Conservation (phyloP, 92 coral and sea anemone genomes). For the Phenganax stokvisi region DNA sequence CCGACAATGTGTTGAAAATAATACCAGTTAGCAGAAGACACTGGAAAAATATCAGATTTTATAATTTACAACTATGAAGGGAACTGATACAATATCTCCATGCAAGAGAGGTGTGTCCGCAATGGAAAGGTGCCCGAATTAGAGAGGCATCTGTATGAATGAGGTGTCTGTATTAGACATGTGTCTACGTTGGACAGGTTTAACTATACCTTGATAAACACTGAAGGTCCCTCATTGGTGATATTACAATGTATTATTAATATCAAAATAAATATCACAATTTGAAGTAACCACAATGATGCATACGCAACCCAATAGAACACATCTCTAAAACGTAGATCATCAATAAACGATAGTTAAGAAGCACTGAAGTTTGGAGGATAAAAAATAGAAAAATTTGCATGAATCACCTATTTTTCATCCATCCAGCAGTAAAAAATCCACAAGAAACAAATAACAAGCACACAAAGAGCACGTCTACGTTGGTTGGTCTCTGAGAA, state of each 20-base stretch:
- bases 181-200: background rate
- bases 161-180: no score
- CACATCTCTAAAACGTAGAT: background rate
- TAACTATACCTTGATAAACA: constrained; percentile 21
- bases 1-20: background rate
- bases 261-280: constrained; percentile 7
- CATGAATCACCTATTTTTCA: background rate
- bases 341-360: background rate
- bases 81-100: no score
- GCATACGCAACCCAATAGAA: constrained; percentile 16
- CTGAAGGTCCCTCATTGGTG: constrained; percentile 19
- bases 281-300: constrained; percentile 11
- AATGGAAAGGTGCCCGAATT: no score
- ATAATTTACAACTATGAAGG: no score
- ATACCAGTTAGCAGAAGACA: constrained; percentile 20
- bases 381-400: background rate
- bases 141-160: no score
- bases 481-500: background rate
- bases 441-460: background rate
- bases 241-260: background rate
- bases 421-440: constrained; percentile 15
- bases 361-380: background rate
- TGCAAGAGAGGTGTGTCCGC: no score
- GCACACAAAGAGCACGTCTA: background rate
- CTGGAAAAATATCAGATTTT: background rate